phyloP scores from a whole-genome alignment of 2,113 vertebrate species.

The Phoenicopterus ruber region DNA sequence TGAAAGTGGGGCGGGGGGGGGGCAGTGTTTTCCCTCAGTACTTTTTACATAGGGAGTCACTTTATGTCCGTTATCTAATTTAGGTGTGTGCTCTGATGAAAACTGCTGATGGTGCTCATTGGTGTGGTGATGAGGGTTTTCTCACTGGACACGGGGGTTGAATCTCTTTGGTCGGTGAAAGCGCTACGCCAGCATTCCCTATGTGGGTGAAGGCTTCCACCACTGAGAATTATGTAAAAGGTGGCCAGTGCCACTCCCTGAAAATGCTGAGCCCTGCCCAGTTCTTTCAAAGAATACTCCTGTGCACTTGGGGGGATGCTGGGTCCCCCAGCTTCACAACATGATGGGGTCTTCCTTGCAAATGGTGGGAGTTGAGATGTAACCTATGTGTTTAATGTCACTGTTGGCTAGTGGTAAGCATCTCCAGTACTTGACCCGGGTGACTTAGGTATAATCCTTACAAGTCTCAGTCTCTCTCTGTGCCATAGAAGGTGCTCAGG shows the following conservation, averaged over 20 bases:
- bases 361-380: neutral
- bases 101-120: neutral
- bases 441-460: too few relatives aligned
- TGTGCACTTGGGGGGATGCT: neutral
- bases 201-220: neutral
- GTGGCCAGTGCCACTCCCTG: neutral
- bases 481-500: neutral
- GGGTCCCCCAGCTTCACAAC: neutral
- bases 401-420: too few relatives aligned
- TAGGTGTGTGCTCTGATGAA: neutral
- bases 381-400: neutral
- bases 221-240: neutral
- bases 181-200: neutral
- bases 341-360: neutral
- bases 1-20: too few relatives aligned
- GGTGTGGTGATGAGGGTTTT: neutral
- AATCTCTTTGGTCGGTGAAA: neutral
- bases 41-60: neutral
- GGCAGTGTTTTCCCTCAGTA: neutral
- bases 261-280: neutral
- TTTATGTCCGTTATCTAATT: neutral
- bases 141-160: neutral
- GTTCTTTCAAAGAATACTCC: neutral
- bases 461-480: neutral
- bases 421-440: neutral